These are phyloP conservation scores for Papilio machaon DNA, from an alignment of 1,140 invertebrate species.

Conservation along the genomic window DNA sequence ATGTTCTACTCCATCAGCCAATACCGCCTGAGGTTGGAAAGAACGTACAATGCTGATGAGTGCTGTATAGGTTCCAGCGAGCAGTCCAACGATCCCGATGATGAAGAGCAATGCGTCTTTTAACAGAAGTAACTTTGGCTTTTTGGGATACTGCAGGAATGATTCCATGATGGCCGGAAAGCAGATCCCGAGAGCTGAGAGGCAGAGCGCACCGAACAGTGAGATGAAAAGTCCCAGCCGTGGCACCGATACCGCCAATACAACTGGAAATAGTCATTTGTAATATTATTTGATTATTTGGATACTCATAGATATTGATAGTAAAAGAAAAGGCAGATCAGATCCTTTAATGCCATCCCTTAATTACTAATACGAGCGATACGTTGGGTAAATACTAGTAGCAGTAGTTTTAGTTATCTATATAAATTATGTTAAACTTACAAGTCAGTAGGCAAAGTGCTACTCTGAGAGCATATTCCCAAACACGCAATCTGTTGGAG, in stretches of 20 bases:
- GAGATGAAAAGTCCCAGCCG: conserved; percentile 95
- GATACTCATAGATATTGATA: no score
- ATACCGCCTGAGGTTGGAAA: conserved; percentile 48
- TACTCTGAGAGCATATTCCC: conserved; percentile 86
- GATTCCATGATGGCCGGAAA: conserved; percentile 93
- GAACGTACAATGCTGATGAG: conserved; percentile 83
- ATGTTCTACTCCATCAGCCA: not conserved
- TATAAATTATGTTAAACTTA: conserved; percentile 80
- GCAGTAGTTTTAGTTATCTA: not conserved
- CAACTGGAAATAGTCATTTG: conserved; percentile 82
- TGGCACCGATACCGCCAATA: conserved; percentile 89
- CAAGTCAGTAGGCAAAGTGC: conserved; percentile 87
- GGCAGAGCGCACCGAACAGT: conserved; percentile 92
- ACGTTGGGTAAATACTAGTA: no score
- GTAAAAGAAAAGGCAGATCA: not conserved
- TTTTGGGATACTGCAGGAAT: conserved; percentile 71
- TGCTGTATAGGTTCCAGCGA: conserved; percentile 88
- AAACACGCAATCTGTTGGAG: conserved; percentile 53
- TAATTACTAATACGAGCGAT: no score
- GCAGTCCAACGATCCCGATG: conserved; percentile 86
- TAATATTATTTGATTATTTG: no score
- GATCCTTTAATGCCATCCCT: not conserved
- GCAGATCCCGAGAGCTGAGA: conserved; percentile 93
- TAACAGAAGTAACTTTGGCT: conserved; percentile 72
- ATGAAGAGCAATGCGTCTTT: conserved; percentile 85